phyloP scores from a whole-genome alignment of 2,888 invertebrate species.

The Pteria penguin region DNA sequence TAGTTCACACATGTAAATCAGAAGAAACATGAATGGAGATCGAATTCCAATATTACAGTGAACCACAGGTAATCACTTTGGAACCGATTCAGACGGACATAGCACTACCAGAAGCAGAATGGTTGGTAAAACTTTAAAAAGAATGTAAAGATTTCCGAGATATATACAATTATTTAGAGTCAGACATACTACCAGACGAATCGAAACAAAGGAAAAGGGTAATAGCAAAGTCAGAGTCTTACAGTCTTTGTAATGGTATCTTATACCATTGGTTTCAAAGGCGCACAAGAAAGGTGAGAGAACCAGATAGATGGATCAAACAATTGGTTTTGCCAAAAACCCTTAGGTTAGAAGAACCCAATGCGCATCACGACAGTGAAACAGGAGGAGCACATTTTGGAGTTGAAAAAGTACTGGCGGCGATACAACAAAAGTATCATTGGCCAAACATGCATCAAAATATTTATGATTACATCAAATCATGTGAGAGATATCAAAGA shows the following conservation, averaged over 20 bases:
- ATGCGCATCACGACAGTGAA: constrained; percentile 24
- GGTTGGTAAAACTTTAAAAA: not conserved
- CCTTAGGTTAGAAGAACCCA: constrained; percentile 9
- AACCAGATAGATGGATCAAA: not conserved
- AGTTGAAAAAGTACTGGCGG: constrained; percentile 11
- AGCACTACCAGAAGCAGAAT: not conserved
- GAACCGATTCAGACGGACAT: too few relatives aligned
- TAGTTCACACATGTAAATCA: too few relatives aligned
- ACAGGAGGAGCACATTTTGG: constrained; percentile 37
- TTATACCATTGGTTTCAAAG: constrained; percentile 33
- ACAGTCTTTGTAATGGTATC: constrained; percentile 16
- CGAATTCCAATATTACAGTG: too few relatives aligned
- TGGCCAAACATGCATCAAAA: constrained; percentile 35
- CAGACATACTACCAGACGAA: constrained; percentile 11
- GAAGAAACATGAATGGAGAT: too few relatives aligned
- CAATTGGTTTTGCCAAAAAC: constrained; percentile 29
- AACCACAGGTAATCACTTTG: too few relatives aligned
- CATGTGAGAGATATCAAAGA: constrained; percentile 39
- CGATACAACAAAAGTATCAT: constrained; percentile 28
- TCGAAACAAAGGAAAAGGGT: not conserved
- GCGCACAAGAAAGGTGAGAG: not conserved
- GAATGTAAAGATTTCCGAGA: constrained; percentile 8
- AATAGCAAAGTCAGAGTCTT: constrained; percentile 3
- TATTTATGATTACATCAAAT: constrained; percentile 27
- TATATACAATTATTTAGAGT: constrained; percentile 8